Conservation (phyloP, 2,113 vertebrate genomes). For the Otus sunia region DNA sequence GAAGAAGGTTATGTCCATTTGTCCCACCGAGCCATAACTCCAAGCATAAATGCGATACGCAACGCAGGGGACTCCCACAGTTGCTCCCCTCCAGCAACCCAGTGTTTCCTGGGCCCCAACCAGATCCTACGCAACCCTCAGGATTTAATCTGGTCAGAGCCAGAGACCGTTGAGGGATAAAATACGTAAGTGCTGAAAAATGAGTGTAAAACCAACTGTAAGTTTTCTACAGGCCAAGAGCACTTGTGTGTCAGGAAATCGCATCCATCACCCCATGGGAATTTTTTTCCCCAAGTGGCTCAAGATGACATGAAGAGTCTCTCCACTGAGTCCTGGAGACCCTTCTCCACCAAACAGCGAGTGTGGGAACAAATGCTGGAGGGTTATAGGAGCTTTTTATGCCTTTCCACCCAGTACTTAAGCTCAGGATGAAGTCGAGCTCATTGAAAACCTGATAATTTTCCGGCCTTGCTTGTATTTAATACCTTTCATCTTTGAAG, state of each 20-base stretch:
- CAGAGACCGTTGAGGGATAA: not conserved
- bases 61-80: accelerated
- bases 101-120: not conserved
- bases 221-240: not conserved
- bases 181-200: not conserved
- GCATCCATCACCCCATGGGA: not conserved
- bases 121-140: not conserved
- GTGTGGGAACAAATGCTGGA: not conserved
- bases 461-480: not conserved
- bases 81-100: not conserved
- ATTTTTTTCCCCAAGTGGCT: not conserved
- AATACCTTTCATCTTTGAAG: not conserved
- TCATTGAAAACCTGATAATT: accelerated
- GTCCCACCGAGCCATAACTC: not conserved
- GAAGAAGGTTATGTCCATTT: not conserved
- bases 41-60: accelerated
- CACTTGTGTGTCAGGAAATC: not conserved
- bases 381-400: not conserved
- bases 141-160: not conserved
- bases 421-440: not conserved
- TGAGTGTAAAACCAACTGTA: accelerated
- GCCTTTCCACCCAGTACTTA: not conserved
- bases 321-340: not conserved
- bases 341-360: not conserved
- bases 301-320: not conserved